These are phyloP conservation scores for Phacellophora camtschatica DNA, from an alignment of 30 jellyfish, hydroid and myxozoan species.

Conservation along the genomic window DNA sequence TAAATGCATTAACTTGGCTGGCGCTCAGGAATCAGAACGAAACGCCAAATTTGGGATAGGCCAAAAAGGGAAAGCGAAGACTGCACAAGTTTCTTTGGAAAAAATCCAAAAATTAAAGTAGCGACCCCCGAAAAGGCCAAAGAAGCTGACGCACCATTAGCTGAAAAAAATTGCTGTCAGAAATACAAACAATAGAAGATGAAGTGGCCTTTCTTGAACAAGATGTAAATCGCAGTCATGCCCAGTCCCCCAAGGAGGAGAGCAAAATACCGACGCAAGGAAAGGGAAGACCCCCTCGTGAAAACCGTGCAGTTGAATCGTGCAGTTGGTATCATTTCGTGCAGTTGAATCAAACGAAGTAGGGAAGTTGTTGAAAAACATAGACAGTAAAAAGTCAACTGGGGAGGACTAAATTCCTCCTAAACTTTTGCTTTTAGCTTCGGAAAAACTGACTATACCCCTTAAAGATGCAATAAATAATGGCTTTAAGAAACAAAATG, in stretches of 20 bases:
- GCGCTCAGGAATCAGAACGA: conserved; percentile 20
- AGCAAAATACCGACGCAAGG: not conserved
- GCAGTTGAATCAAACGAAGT: too few relatives aligned
- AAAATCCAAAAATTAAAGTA: not conserved
- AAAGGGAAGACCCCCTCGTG: not conserved
- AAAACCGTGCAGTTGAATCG: too few relatives aligned
- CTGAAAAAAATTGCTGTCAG: not conserved
- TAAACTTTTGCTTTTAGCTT: too few relatives aligned
- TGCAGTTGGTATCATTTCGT: too few relatives aligned
- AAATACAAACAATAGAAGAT: not conserved
- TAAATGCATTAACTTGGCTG: conserved; percentile 6
- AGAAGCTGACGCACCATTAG: not conserved
- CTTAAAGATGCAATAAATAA: too few relatives aligned
- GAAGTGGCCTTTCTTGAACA: not conserved
- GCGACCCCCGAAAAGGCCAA: not conserved
- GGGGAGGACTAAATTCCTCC: too few relatives aligned
- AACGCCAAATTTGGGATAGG: conserved; percentile 25
- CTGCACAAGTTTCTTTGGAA: conserved; percentile 3
- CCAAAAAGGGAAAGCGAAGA: conserved; percentile 5
- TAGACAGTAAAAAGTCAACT: too few relatives aligned
- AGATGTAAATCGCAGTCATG: not conserved
- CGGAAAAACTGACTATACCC: too few relatives aligned
- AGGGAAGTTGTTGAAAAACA: too few relatives aligned
- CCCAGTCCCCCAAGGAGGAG: not conserved
- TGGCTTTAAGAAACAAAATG: too few relatives aligned